Evolutionary conservation across 1,140 invertebrate genomes (phyloP), one percentile per base, ranked within the genome.

Genomic region (Littorina saxatilis): DNA sequence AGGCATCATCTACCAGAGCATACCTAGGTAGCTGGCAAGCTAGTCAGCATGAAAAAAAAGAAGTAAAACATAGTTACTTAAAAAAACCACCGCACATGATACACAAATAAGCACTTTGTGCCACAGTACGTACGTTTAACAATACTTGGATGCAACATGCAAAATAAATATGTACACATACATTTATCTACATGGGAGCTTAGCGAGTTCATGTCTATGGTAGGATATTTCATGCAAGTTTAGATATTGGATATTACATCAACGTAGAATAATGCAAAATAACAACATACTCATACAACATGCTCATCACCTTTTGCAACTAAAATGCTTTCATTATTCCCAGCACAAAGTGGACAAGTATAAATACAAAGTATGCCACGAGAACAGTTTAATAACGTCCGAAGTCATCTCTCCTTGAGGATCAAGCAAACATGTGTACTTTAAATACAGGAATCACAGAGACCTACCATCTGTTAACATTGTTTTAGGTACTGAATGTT

Each of bases 211-310:
- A 43, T 27, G 17, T 73, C 70, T 20, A 73, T 23, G 2, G 39
- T n/a, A n/a, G 40, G 11, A 23, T 32, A 32, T 37, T 73, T 73
- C 70, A 73, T 73, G 70, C 70, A 43, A 73, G 39, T 4, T 40
- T 40, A 73, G n/a, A n/a, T n/a, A n/a, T n/a, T n/a, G 0, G 3
- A 17, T 20, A 61, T 61, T 61, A 11, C 27, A 73, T 40, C 23
- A 43, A 73, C 17, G 17, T 39, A 73, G 2, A 43, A 23, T 4
- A 43, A 73, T 23, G 37, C 66, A 39, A 20, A 23, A 73, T 15
- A n/a, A 73, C 70, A 73, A n/a, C n/a, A n/a, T n/a, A n/a, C n/a
- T n/a, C n/a, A n/a, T 73, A 39, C 35, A 73, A 73, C 70, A 43
- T 23, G 15, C 4, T 43, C 37, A 17, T 39, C 17, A 17, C 4